phyloP scores from a whole-genome alignment of 2,888 invertebrate species.

The Leptinotarsa tumamoca region DNA sequence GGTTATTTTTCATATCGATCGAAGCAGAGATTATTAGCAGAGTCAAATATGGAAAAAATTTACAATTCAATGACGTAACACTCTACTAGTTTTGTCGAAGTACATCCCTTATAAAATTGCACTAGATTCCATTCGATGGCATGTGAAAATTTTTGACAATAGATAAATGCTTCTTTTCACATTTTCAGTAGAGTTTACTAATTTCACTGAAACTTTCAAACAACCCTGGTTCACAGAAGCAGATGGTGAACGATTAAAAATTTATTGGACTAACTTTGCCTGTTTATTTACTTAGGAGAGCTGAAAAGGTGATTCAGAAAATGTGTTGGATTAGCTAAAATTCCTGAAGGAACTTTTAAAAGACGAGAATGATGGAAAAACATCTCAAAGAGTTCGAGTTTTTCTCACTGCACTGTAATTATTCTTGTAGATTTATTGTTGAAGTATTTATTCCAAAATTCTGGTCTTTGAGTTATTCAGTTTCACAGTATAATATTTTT shows the following conservation, averaged over 20 bases:
- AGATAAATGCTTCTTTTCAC: not conserved
- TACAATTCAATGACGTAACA: no score
- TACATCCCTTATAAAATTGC: not conserved
- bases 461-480: no score
- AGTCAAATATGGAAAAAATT: no score
- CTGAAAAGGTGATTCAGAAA: not conserved
- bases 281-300: not conserved
- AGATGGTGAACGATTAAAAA: not conserved
- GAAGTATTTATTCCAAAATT: no score
- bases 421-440: no score
- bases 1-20: no score
- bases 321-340: not conserved
- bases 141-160: slow-evolving; percentile 1
- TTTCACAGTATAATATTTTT: no score
- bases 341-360: not conserved
- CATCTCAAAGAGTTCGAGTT: not conserved
- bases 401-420: not conserved
- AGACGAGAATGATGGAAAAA: not conserved
- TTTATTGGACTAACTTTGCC: not conserved
- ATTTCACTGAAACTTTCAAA: not conserved
- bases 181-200: not conserved
- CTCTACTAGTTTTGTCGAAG: not conserved
- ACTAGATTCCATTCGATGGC: not conserved
- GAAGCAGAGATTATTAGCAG: no score
- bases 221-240: slow-evolving; percentile 2